A percentile compares a stretch with the other conserved stretches of the same genome.
Conservation (phyloP, 2,113 vertebrate genomes). For the Neoarius graeffei region DNA sequence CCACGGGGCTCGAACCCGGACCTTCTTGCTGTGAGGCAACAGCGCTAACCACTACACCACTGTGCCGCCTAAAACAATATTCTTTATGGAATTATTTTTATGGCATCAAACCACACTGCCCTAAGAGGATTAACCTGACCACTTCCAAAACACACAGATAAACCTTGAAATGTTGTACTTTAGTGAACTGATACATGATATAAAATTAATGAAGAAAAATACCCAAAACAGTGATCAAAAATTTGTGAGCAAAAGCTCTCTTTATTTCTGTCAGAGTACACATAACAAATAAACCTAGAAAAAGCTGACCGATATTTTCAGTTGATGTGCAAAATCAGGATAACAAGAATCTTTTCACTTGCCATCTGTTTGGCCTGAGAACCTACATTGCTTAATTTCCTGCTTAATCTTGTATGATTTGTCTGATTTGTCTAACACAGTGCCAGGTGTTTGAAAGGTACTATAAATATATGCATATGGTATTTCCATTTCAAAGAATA, state of each 20-base stretch:
- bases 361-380: conserved; percentile 29
- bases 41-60: too few species aligned
- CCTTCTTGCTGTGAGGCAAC: too few species aligned
- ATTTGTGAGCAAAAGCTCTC: background rate
- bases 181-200: conserved; percentile 15
- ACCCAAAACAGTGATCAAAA: background rate
- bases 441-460: background rate
- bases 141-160: conserved; percentile 9
- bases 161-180: conserved; percentile 12
- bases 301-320: background rate
- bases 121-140: conserved; percentile 31
- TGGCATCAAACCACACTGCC: conserved; percentile 31
- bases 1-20: too few species aligned
- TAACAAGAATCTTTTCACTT: conserved; percentile 2
- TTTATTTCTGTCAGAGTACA: background rate
- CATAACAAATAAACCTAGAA: background rate
- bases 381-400: background rate
- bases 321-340: background rate
- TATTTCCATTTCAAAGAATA: conserved; percentile 6
- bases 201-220: conserved; percentile 30
- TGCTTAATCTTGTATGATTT: background rate
- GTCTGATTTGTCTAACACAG: background rate
- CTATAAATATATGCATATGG: background rate
- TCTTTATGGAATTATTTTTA: conserved; percentile 45
- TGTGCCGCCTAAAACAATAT: conserved; percentile 40